Evolutionary conservation across 2,113 vertebrate species (phyloP), one percentile per base, ranked within the genome.

Genomic region (Dicentrarchus labrax): DNA sequence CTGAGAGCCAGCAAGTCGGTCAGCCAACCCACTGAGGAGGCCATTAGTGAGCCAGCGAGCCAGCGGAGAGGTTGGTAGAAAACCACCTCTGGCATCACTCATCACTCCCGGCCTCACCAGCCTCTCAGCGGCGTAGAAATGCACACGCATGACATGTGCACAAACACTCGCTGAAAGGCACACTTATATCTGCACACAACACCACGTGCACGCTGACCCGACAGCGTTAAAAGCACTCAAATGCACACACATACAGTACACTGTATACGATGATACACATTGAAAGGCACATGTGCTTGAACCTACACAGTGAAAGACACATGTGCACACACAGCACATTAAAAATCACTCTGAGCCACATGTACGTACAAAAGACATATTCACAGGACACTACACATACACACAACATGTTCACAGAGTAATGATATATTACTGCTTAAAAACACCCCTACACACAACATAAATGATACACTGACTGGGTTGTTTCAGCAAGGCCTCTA

Each of bases 61-160:
- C 82, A 82, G 79, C 53, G 0, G 89, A 87, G 86, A 85, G 84
- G 90, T 72, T 82, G 90, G 88, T 91, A 85, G 80, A 91, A 87
- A 94, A 92, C 86, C 91, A 93, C 91, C 92, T 91, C 94, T 93
- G 91, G 91, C 89, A 91, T 90, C 88, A 91, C 88, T 90, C 92
- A 92, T 87, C 86, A 79, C 84, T 87, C 61, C 77, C 54, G 50
- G 39, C 83, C 81, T 84, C 83, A 59, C 45, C 22, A 47, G 2
- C 67, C 76, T 70, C 50, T 84, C 54, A 56, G 36, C 21, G 12
- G 70, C 72, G 70, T 17, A 78, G 84, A 79, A 81, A 78, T 57
- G 62, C 84, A 67, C 75, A 54, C 4, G 12, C 84, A 39, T 13
- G 6, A 5, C 50, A 7, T 76, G 72, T 60, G 50, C 70, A 76